Evolutionary conservation across 2,113 vertebrate genomes (phyloP), one percentile per base, ranked within the genome.

Genomic region (Coreoperca whiteheadi): DNA sequence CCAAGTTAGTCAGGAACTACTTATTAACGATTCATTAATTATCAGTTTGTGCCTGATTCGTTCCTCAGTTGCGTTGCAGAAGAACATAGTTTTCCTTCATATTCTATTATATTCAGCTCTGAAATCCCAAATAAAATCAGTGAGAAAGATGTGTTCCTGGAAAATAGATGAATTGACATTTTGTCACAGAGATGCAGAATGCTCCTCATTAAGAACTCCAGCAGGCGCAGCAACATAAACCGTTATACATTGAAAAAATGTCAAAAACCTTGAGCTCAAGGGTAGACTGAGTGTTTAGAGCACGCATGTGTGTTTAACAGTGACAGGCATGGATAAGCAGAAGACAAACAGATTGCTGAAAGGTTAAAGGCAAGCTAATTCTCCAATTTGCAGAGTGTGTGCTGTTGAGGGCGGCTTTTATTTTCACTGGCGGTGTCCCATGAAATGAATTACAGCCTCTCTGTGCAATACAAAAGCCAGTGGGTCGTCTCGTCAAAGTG

Each of bases 281-380:
- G 32, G 30, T 68, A 41, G 41, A 25, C 7, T 3, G 4, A 11
- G 18, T 37, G 21, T 79, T 54, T 39, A 12, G 48, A 43, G 69
- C 14, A 50, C 4, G 41, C 71, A 30, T 83, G 32, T 81, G 66
- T 83, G 61, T 85, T 79, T 64, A 84, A 64, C 70, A 84, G 85
- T 91, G 88, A 93, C 89, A 91, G 85, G 82, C 92, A 80, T 90
- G 88, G 82, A 92, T 74, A 95, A 94, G 84, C 80, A 77, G 77
- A 92, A 93, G 77, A 90, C 87, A 91, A 91, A 94, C 90, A 89
- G n/a, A 89, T 84, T 1, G n/a, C 78, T 90, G 48, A 91, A 91
- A 94, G 88, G 89, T 92, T 90, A 82, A 84, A 88, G 60, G 79
- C 82, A 83, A 84, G 79, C 61, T 86, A 67, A 87, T 91, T 90